Evolutionary conservation across 2,113 vertebrate species (phyloP), one percentile per base, ranked within the genome.

Genomic region (Sceloporus tristichus): DNA sequence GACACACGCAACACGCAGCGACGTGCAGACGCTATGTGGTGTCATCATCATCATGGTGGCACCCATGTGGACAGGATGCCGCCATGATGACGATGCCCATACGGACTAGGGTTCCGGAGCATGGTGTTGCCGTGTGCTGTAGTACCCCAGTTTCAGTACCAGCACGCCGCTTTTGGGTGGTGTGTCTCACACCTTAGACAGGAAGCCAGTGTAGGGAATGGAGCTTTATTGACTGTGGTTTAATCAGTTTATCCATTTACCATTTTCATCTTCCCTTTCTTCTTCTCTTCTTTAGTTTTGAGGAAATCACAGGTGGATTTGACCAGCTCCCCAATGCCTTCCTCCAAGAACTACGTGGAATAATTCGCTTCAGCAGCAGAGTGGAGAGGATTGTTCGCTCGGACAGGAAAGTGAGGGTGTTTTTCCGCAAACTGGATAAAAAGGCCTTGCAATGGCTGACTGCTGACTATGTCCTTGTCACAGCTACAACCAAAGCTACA

Each of bases 401-500:
- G 0, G 2, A 73, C 40, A 70, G 68, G 73, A 40, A 83, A 70
- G 87, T 70, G 29, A 68, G 3, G 25, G 80, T 88, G 73, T 68
- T 54, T 54, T 88, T 40, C 79, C 80, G 16, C 14, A 90, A 71
- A 0, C 4, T 71, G 1, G 87, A 85, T 79, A 90, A 89, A n/a
- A 76, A 82, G n/a, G 38, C 54, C 89, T 54, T 38, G 16, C 74
- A 77, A 0, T 18, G 0, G 5, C 53, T 97, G 11, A 96, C 94
- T 0, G 97, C 93, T 0, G 97, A 97, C 91, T 97, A 96, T 0
- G 95, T 85, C 54, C 92, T 98, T 66, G 93, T 97, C 68, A 97
- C 97, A 0, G 78, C 93, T 79, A 97, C 98, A 0, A 97, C 97
- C 68, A 98, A 97, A 89, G 97, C 98, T 19, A 82, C 96, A 2